A percentile compares a stretch with the other conserved stretches of the same genome.
Conservation (phyloP, 53 echinoderm and acorn worm species). For the Actinopyga echinites region DNA sequence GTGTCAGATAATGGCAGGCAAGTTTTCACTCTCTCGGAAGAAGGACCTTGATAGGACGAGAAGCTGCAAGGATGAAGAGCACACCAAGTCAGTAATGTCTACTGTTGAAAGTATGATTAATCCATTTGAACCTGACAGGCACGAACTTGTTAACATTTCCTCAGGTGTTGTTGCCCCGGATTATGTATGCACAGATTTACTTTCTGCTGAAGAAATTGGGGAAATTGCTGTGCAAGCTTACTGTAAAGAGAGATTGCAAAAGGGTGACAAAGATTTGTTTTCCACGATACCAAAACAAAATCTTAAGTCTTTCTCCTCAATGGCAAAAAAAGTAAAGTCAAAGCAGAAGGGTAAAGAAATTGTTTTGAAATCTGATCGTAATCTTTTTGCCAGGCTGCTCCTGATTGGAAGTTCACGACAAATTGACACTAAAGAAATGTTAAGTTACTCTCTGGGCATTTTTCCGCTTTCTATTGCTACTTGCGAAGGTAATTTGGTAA, state of each 20-base stretch:
- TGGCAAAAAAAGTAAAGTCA: slow-evolving; percentile 19
- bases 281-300: slow-evolving; percentile 7
- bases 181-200: slow-evolving; percentile 13
- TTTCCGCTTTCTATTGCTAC: slow-evolving; percentile 46
- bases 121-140: slow-evolving; percentile 44
- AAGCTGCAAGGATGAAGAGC: slow-evolving; percentile 32
- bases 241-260: slow-evolving; percentile 39
- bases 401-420: slow-evolving; percentile 37
- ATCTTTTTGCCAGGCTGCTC: slow-evolving; percentile 42
- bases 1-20: slow-evolving; percentile 60
- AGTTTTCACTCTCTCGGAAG: slow-evolving; percentile 6
- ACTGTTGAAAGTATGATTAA: slow-evolving; percentile 46
- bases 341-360: slow-evolving; percentile 37
- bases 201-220: slow-evolving; percentile 15
- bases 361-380: slow-evolving; percentile 26
- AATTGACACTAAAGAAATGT: slow-evolving; percentile 29
- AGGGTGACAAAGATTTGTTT: slow-evolving; percentile 25
- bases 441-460: slow-evolving; percentile 27
- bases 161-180: slow-evolving; percentile 42
- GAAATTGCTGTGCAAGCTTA: slow-evolving; percentile 18
- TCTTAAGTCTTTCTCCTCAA: slow-evolving; percentile 28
- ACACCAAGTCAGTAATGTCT: slow-evolving; percentile 30
- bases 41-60: slow-evolving; percentile 41
- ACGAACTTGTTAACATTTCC: slow-evolving; percentile 22
- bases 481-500: slow-evolving; percentile 35